Conservation (phyloP, 2,113 vertebrate species). For the Zonotrichia leucophrys region DNA sequence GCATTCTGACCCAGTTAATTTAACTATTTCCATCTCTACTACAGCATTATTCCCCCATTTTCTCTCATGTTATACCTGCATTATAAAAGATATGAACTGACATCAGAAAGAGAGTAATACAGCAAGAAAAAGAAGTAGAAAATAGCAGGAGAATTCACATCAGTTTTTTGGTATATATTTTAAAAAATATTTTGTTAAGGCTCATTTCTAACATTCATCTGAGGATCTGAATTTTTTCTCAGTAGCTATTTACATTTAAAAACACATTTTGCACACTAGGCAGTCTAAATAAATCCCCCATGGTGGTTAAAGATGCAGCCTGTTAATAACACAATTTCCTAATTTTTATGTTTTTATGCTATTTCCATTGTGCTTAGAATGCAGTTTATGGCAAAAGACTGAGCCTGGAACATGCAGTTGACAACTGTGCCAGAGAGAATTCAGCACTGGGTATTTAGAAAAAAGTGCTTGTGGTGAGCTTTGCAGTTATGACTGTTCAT, state of each 20-base stretch:
- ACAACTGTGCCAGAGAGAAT: constrained; percentile 16
- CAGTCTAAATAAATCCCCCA: constrained; percentile 24
- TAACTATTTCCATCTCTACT: constrained; percentile 71
- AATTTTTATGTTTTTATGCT: constrained; percentile 70
- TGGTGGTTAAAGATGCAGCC: constrained; percentile 26
- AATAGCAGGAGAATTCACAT: background rate
- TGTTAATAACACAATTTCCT: constrained; percentile 70
- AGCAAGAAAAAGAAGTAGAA: background rate
- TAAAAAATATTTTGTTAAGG: constrained; percentile 12
- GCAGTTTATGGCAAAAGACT: constrained; percentile 42
- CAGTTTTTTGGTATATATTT: background rate
- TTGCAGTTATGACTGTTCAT: background rate
- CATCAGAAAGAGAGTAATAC: background rate
- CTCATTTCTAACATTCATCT: constrained; percentile 30
- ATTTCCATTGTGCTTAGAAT: constrained; percentile 73
- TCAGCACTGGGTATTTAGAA: background rate
- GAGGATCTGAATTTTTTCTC: constrained; percentile 22
- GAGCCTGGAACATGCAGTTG: constrained; percentile 14
- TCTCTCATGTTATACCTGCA: constrained; percentile 5
- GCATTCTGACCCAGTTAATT: constrained; percentile 60
- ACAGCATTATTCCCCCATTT: background rate
- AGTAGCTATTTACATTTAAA: constrained; percentile 48
- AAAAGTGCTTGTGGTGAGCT: background rate
- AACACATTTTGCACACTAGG: constrained; percentile 25
- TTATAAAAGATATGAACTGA: constrained; percentile 33